Conservation (phyloP, 2,888 invertebrate species). For the Gonocerus acuteangulatus region DNA sequence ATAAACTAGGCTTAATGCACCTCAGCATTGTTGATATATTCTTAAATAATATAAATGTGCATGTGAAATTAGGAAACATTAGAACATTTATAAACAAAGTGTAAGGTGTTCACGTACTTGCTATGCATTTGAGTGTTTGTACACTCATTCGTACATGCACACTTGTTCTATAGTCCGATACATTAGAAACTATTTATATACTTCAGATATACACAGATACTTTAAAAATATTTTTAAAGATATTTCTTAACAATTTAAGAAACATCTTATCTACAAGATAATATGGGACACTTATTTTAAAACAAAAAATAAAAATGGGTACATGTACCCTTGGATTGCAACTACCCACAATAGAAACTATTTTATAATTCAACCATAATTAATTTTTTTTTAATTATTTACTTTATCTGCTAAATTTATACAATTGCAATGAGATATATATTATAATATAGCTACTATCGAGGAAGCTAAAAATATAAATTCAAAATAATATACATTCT, state of each 20-base stretch:
- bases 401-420: constrained; percentile 9
- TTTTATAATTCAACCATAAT: constrained; percentile 18
- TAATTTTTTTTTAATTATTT: neutral
- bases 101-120: constrained; percentile 20
- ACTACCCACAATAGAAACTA: constrained; percentile 22
- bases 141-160: constrained; percentile 19
- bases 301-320: constrained; percentile 18
- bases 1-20: constrained; percentile 33
- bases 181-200: constrained; percentile 18
- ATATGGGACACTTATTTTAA: constrained; percentile 3
- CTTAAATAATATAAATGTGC: constrained; percentile 22
- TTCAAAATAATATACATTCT: constrained; percentile 3
- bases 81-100: constrained; percentile 11
- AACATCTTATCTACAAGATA: constrained; percentile 16
- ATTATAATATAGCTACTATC: constrained; percentile 4
- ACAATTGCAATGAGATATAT: constrained; percentile 3
- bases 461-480: constrained; percentile 10
- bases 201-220: constrained; percentile 23
- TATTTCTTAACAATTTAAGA: constrained; percentile 9
- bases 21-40: constrained; percentile 31
- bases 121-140: constrained; percentile 21
- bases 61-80: constrained; percentile 20
- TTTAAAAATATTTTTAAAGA: constrained; percentile 6
- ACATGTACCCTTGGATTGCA: constrained; percentile 11
- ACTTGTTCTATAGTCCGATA: constrained; percentile 2